Evolutionary conservation across 2,888 invertebrate genomes (phyloP).

Genomic region (Cephus pulcher): DNA sequence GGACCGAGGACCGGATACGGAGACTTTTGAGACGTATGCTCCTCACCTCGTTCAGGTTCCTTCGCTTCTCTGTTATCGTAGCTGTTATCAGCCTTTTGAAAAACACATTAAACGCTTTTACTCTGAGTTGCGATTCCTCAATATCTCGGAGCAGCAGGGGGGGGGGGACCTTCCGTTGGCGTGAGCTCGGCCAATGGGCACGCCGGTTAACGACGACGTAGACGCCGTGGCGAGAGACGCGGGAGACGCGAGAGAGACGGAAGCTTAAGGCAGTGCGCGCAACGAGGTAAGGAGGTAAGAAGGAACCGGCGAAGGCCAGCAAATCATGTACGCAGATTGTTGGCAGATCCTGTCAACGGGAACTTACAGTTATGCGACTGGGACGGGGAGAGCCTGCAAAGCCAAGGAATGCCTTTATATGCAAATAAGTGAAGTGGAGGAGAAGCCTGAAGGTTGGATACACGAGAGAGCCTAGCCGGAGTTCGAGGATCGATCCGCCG

Average conservation of each 20-base stretch:
- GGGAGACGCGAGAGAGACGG: neutral
- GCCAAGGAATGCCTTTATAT: conserved; percentile 66
- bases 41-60: neutral
- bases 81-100: conserved; percentile 32
- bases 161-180: neutral
- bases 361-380: conserved; percentile 63
- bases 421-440: conserved; percentile 55
- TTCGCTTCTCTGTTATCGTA: conserved; percentile 20
- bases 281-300: conserved; percentile 34
- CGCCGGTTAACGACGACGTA: neutral
- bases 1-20: neutral
- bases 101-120: conserved; percentile 39
- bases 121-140: conserved; percentile 22
- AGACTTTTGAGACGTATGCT: neutral
- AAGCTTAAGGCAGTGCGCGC: conserved; percentile 3
- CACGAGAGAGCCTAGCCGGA: conserved; percentile 21
- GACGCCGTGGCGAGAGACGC: neutral
- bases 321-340: conserved; percentile 62
- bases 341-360: conserved; percentile 65
- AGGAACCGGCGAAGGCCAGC: conserved; percentile 44
- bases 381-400: conserved; percentile 52
- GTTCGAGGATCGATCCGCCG: conserved; percentile 57
- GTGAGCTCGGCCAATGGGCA: neutral
- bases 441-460: conserved; percentile 44
- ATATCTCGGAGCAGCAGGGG: conserved; percentile 18